Evolutionary conservation across 1,140 invertebrate genomes (phyloP).

Genomic region (Drosophila dunni): DNA sequence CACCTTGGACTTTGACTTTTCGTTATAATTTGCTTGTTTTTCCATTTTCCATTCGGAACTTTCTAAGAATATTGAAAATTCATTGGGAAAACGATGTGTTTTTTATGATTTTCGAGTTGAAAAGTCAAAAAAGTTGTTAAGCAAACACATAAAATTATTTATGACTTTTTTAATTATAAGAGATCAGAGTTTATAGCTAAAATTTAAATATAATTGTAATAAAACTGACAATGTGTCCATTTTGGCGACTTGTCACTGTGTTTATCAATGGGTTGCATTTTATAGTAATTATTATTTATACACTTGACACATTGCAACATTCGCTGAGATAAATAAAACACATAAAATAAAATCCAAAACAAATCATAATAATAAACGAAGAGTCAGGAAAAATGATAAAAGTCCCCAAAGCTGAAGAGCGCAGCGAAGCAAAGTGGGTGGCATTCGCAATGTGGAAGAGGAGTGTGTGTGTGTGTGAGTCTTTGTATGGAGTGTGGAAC

Average conservation of each 20-base stretch:
- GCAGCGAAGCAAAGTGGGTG: conserved; percentile 53
- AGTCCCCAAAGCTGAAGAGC: conserved; percentile 17
- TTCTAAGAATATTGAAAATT: conserved; percentile 53
- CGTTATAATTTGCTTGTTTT: conserved; percentile 70
- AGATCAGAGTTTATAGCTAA: background rate
- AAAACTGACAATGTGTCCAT: background rate
- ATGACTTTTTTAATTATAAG: conserved; percentile 5
- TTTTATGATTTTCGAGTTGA: conserved; percentile 24
- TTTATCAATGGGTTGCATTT: background rate
- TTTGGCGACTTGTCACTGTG: background rate
- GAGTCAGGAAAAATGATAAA: conserved; percentile 22
- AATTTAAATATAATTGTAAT: too few species aligned
- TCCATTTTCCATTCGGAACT: background rate
- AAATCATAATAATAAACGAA: conserved; percentile 64
- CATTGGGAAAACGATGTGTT: conserved; percentile 20
- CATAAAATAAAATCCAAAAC: conserved; percentile 44
- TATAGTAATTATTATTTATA: conserved; percentile 3
- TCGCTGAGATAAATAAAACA: conserved; percentile 8
- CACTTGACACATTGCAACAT: conserved; percentile 5
- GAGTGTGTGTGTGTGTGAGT: too few species aligned
- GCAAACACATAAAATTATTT: conserved; percentile 12
- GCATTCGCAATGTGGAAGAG: conserved; percentile 29
- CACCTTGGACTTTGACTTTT: conserved; percentile 74
- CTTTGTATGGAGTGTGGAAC: conserved; percentile 5
- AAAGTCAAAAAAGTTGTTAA: conserved; percentile 34